phyloP scores from a whole-genome alignment of 2,888 invertebrate species.

The Bellardia bayeri region DNA sequence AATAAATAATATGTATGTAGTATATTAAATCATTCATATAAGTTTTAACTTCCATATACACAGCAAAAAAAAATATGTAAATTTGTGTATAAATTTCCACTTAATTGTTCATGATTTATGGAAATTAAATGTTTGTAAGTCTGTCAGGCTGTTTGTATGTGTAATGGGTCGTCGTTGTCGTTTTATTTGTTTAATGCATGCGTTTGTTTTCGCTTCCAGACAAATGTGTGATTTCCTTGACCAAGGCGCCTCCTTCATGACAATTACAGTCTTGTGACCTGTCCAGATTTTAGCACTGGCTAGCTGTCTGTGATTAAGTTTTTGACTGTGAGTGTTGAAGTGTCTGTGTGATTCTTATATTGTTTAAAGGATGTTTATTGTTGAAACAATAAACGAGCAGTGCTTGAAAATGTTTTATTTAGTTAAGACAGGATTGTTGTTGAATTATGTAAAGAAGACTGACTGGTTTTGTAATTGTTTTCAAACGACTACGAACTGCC shows the following conservation, averaged over 20 bases:
- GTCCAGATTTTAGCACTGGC: conserved; percentile 24
- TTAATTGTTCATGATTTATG: conserved; percentile 67
- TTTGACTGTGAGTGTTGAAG: neutral
- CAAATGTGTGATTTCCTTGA: conserved; percentile 55
- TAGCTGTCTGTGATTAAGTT: neutral
- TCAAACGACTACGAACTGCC: no score
- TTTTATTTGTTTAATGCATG: neutral
- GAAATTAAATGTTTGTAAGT: conserved; percentile 51
- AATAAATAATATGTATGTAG: neutral
- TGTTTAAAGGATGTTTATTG: conserved; percentile 1
- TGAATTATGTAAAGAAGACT: no score
- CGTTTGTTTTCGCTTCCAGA: conserved; percentile 45
- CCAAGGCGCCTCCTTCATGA: conserved; percentile 12
- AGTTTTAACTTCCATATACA: neutral
- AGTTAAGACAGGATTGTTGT: neutral
- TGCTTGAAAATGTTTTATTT: neutral
- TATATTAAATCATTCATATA: conserved; percentile 22
- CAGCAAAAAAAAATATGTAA: neutral
- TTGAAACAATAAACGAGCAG: conserved; percentile 25
- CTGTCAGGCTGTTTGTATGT: neutral
- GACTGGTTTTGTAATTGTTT: no score
- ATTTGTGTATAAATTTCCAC: conserved; percentile 43
- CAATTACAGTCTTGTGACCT: conserved; percentile 75
- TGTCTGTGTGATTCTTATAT: conserved; percentile 8
- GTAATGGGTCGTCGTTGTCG: neutral